A percentile compares a stretch with the other conserved stretches of the same genome.
phyloP scores from a whole-genome alignment of 2,113 vertebrate species.

The Atractosteus spatula region DNA sequence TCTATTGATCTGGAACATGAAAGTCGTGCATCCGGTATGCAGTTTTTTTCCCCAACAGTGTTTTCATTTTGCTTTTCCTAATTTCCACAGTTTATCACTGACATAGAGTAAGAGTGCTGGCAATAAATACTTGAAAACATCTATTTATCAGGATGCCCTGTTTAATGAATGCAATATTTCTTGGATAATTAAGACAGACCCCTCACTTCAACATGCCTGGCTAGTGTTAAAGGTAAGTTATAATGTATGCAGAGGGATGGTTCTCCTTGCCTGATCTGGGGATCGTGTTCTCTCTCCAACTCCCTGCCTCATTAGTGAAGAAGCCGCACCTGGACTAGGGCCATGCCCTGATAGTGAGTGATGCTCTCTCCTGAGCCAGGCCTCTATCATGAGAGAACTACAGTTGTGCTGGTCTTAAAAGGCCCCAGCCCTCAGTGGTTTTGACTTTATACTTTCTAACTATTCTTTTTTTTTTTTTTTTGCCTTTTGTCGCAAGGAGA shows the following conservation, averaged over 20 bases:
- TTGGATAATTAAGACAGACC: conserved; percentile 29
- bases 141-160: conserved; percentile 22
- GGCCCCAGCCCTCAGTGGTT: not conserved
- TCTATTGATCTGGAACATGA: no score
- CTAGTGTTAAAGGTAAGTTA: conserved; percentile 15
- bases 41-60: conserved; percentile 1
- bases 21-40: not conserved
- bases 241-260: not conserved
- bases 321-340: not conserved
- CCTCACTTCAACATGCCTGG: conserved; percentile 15
- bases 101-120: conserved; percentile 15
- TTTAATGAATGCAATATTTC: conserved; percentile 28
- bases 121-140: conserved; percentile 24
- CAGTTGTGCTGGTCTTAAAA: not conserved
- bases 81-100: conserved; percentile 27
- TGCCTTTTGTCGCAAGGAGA: conserved; percentile 31
- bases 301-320: not conserved
- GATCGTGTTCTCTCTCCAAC: not conserved
- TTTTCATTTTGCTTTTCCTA: conserved; percentile 23
- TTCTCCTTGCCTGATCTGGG: not conserved
- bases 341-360: conserved; percentile 7
- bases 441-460: no score
- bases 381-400: not conserved
- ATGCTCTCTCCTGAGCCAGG: not conserved
- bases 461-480: no score